A percentile compares a stretch with the other conserved stretches of the same genome.
phyloP scores from a whole-genome alignment of 1,140 invertebrate genomes.

The Pararge aegeria region DNA sequence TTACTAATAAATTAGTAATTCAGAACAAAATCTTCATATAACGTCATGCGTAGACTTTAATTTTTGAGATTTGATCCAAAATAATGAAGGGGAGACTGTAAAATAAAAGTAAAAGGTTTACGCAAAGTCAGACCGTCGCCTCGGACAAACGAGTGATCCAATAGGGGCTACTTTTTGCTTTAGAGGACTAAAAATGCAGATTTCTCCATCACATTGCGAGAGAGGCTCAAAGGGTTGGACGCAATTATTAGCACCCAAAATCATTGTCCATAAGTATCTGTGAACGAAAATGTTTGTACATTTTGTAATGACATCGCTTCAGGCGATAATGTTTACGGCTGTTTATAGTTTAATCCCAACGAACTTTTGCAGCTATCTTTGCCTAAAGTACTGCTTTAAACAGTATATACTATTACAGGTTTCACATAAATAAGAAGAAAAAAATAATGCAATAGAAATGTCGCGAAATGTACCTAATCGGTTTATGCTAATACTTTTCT shows the following conservation, averaged over 20 bases:
- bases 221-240: constrained; percentile 35
- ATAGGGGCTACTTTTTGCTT: constrained; percentile 46
- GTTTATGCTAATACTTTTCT: constrained; percentile 19
- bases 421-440: constrained; percentile 12
- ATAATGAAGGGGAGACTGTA: constrained; percentile 25
- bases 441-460: constrained; percentile 8
- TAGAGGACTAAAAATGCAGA: constrained; percentile 39
- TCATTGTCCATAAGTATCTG: constrained; percentile 13
- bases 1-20: no score
- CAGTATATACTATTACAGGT: no score
- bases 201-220: constrained; percentile 31
- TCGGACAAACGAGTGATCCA: constrained; percentile 45
- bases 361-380: background rate
- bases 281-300: constrained; percentile 17
- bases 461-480: constrained; percentile 16
- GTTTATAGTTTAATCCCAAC: background rate
- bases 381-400: background rate
- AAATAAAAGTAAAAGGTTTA: constrained; percentile 45
- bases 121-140: constrained; percentile 39
- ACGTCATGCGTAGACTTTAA: constrained; percentile 9
- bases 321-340: background rate
- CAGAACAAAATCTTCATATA: no score
- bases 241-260: constrained; percentile 26
- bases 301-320: constrained; percentile 9
- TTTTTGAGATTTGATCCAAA: constrained; percentile 20